Conservation (phyloP, 2,797 vertebrate species). For the Squalus acanthias region DNA sequence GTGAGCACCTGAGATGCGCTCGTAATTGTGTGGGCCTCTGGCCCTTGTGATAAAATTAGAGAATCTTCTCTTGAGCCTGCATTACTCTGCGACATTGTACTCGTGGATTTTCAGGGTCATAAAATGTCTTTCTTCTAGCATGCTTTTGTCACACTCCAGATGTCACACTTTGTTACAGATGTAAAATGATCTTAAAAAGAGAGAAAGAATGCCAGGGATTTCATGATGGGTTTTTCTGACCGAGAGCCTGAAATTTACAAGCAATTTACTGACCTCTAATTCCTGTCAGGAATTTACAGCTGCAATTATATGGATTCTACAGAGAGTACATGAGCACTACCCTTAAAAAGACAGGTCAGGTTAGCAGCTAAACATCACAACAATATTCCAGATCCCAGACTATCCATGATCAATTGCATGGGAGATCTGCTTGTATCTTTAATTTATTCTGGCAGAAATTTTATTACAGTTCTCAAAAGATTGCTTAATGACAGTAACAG, state of each 20-base stretch:
- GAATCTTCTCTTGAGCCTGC: background rate
- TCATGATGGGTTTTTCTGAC: background rate
- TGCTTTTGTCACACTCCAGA: background rate
- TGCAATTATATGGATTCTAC: slow-evolving; percentile 21
- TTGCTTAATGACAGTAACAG: background rate
- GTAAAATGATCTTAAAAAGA: background rate
- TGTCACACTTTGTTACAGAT: slow-evolving; percentile 25
- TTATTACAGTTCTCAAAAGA: background rate
- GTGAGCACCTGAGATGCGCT: background rate
- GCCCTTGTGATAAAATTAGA: background rate
- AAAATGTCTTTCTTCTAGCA: slow-evolving; percentile 17
- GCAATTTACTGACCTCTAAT: slow-evolving; percentile 25
- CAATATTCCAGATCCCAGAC: background rate
- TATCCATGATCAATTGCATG: background rate
- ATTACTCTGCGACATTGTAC: background rate
- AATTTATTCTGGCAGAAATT: background rate
- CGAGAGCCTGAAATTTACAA: slow-evolving; percentile 17
- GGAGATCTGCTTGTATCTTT: background rate
- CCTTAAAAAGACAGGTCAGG: background rate
- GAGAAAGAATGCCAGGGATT: slow-evolving; percentile 24
- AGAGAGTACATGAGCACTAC: background rate
- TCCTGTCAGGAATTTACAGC: slow-evolving; percentile 24
- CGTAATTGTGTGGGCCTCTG: background rate
- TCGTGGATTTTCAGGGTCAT: background rate
- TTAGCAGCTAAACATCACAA: background rate